phyloP scores from a whole-genome alignment of 1,140 invertebrate genomes.

The Plodia interpunctella region DNA sequence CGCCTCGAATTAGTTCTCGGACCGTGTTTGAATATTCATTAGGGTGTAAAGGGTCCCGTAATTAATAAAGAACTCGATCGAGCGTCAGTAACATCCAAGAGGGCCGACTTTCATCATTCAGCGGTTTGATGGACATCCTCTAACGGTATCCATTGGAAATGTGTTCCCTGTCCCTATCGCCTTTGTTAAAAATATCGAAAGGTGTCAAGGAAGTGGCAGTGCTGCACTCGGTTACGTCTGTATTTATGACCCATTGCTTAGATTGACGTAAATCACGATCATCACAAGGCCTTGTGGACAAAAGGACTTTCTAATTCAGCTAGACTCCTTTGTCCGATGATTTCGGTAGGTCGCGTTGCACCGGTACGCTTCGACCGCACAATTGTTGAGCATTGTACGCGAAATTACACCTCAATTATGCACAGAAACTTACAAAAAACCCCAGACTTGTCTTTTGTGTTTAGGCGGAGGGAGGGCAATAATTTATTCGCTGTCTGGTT shows the following conservation, averaged over 20 bases:
- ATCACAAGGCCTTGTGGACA: slow-evolving; percentile 30
- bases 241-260: slow-evolving; percentile 31
- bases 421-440: slow-evolving; percentile 32
- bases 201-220: slow-evolving; percentile 16
- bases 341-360: slow-evolving; percentile 24
- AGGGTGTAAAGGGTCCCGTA: slow-evolving; percentile 37
- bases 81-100: slow-evolving; percentile 27
- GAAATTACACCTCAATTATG: slow-evolving; percentile 50
- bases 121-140: slow-evolving; percentile 21
- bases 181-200: slow-evolving; percentile 33
- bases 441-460: slow-evolving; percentile 33
- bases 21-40: slow-evolving; percentile 51
- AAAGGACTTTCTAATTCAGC: slow-evolving; percentile 36
- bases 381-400: slow-evolving; percentile 37
- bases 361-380: slow-evolving; percentile 26
- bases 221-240: slow-evolving; percentile 14
- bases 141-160: slow-evolving; percentile 35
- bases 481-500: slow-evolving; percentile 42
- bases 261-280: slow-evolving; percentile 45
- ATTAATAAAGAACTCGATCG: slow-evolving; percentile 41
- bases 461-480: slow-evolving; percentile 31
- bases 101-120: slow-evolving; percentile 24
- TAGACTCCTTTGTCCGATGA: slow-evolving; percentile 32
- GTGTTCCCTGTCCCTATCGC: slow-evolving; percentile 13
- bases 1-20: slow-evolving; percentile 38